Conservation (phyloP, 2,888 invertebrate genomes). For the Rhodophaea formosa region DNA sequence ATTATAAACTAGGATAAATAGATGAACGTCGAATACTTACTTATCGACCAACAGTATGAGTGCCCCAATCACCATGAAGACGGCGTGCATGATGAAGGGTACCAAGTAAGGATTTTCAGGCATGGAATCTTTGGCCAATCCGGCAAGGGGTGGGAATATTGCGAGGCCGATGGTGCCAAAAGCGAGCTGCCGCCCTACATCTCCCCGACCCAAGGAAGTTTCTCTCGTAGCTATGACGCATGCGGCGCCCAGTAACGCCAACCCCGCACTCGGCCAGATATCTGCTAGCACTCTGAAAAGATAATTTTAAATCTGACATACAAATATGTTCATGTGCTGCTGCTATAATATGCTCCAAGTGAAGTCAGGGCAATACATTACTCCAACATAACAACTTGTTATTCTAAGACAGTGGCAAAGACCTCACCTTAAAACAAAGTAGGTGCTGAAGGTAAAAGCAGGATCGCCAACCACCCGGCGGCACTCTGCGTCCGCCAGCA, state of each 20-base stretch:
- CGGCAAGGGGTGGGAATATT: slow-evolving; percentile 84
- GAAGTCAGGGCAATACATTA: not conserved
- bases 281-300: slow-evolving; percentile 84
- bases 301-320: no score
- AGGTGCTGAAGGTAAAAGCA: slow-evolving; percentile 85
- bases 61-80: slow-evolving; percentile 79
- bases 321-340: no score
- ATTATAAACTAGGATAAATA: not conserved
- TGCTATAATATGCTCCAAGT: not conserved
- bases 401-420: no score
- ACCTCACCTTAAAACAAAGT: slow-evolving; percentile 81
- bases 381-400: no score
- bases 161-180: slow-evolving; percentile 88
- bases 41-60: slow-evolving; percentile 79
- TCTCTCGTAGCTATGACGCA: slow-evolving; percentile 91
- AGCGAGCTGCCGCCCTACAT: slow-evolving; percentile 89
- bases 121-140: slow-evolving; percentile 60
- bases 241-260: slow-evolving; percentile 87
- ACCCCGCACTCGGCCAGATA: slow-evolving; percentile 87
- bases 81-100: slow-evolving; percentile 82
- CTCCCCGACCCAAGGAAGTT: slow-evolving; percentile 89
- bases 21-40: slow-evolving; percentile 54
- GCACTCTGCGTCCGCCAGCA: slow-evolving; percentile 86
- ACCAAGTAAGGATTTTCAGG: slow-evolving; percentile 72
- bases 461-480: slow-evolving; percentile 83